phyloP scores from a whole-genome alignment of 2,888 invertebrate species.

The Zygogramma bicolorata region DNA sequence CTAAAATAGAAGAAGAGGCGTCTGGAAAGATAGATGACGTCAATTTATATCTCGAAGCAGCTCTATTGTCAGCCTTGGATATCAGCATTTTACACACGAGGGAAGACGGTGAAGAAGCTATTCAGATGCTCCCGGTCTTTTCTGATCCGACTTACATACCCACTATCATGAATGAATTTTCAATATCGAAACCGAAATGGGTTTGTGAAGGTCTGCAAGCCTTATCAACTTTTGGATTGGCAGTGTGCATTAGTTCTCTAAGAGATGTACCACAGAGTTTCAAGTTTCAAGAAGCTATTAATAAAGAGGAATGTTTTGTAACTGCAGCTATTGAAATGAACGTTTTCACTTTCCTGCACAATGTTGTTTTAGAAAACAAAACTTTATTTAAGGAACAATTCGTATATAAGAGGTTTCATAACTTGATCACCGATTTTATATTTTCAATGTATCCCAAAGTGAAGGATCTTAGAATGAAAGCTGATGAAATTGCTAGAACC shows the following conservation, averaged over 20 bases:
- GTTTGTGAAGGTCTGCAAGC: slow-evolving; percentile 71
- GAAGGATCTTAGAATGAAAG: slow-evolving; percentile 83
- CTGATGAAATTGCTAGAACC: slow-evolving; percentile 89
- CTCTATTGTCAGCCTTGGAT: slow-evolving; percentile 86
- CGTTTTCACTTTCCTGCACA: slow-evolving; percentile 84
- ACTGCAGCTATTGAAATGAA: slow-evolving; percentile 83
- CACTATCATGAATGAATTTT: slow-evolving; percentile 69
- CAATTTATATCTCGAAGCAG: slow-evolving; percentile 83
- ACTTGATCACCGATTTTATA: slow-evolving; percentile 91
- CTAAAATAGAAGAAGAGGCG: slow-evolving; percentile 67
- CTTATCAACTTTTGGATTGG: slow-evolving; percentile 77
- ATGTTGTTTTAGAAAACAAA: slow-evolving; percentile 78
- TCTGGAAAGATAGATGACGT: slow-evolving; percentile 84
- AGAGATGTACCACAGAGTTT: slow-evolving; percentile 71
- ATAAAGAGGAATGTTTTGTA: slow-evolving; percentile 84
- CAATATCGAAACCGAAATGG: slow-evolving; percentile 68
- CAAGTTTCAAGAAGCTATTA: slow-evolving; percentile 71
- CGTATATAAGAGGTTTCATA: slow-evolving; percentile 85
- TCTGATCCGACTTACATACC: slow-evolving; percentile 73
- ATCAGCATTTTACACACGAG: slow-evolving; percentile 81
- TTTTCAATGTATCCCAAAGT: slow-evolving; percentile 93
- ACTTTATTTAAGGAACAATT: slow-evolving; percentile 82
- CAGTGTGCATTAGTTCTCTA: slow-evolving; percentile 75
- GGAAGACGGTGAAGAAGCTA: slow-evolving; percentile 81
- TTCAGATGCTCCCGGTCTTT: slow-evolving; percentile 76